Conservation (phyloP, 2,797 vertebrate species). For the Spizella passerina region DNA sequence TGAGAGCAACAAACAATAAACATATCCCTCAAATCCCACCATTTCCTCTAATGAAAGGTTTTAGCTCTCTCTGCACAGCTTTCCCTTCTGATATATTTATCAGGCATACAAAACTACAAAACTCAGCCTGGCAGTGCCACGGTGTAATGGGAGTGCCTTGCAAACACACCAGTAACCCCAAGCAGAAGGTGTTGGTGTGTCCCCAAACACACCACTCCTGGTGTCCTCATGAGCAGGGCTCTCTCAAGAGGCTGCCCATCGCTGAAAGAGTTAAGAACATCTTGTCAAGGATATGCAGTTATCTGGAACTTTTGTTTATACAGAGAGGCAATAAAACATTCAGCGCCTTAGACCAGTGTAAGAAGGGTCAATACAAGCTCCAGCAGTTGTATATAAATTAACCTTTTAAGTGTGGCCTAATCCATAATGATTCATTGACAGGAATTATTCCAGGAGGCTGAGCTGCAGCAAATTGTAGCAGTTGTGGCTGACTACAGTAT, state of each 20-base stretch:
- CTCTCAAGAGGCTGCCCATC: not conserved
- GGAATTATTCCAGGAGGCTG: conserved; percentile 62
- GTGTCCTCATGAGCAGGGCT: rapidly evolving
- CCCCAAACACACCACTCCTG: not conserved
- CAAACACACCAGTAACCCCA: not conserved
- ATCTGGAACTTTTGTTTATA: conserved; percentile 69
- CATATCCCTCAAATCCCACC: not conserved
- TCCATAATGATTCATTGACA: conserved; percentile 67
- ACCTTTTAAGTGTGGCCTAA: conserved; percentile 63
- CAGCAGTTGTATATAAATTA: conserved; percentile 70
- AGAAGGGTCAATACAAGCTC: conserved; percentile 68
- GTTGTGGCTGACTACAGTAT: conserved; percentile 34
- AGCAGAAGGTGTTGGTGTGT: not conserved
- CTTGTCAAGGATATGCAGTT: conserved; percentile 42
- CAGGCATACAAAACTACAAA: not conserved
- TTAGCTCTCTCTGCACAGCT: not conserved
- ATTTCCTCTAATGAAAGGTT: not conserved
- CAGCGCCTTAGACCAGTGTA: conserved; percentile 46
- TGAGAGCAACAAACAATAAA: not conserved
- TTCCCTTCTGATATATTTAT: not conserved
- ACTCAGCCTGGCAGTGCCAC: not conserved
- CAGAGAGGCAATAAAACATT: conserved; percentile 67
- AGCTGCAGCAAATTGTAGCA: conserved; percentile 53
- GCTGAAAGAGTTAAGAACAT: conserved; percentile 60
- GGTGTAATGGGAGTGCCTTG: not conserved